phyloP scores from a whole-genome alignment of 2,797 vertebrate species.

The Dromococcyx pavoninus region DNA sequence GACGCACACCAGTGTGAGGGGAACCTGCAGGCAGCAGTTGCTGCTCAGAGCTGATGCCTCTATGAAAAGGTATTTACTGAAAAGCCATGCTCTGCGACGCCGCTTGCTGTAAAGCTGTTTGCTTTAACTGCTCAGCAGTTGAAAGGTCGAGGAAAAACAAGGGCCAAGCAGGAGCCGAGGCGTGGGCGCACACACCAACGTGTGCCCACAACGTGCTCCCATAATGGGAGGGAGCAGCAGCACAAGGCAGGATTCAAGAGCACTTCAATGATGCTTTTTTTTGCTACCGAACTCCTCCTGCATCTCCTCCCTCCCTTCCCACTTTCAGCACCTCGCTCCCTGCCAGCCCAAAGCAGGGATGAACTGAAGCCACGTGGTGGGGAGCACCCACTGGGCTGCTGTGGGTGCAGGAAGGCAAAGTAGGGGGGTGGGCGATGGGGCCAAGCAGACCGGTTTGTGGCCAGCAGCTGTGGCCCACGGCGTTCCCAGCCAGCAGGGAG shows the following conservation, averaged over 20 bases:
- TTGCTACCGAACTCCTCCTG: not conserved
- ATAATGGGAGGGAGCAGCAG: accelerated
- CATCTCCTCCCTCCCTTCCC: not conserved
- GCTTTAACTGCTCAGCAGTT: not conserved
- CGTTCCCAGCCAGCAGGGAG: accelerated
- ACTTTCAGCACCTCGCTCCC: not conserved
- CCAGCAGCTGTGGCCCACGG: not conserved
- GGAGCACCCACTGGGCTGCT: not conserved
- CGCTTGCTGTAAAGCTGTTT: not conserved
- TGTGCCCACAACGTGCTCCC: accelerated
- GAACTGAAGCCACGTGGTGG: accelerated
- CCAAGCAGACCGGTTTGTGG: not conserved
- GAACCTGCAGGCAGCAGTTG: accelerated
- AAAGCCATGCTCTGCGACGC: not conserved
- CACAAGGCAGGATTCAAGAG: not conserved
- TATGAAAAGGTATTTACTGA: not conserved
- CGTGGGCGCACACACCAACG: accelerated
- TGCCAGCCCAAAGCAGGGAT: not conserved
- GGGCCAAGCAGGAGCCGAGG: not conserved
- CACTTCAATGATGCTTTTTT: not conserved
- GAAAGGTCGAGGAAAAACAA: not conserved
- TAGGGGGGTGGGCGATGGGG: not conserved
- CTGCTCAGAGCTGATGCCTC: not conserved
- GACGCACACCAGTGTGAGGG: accelerated
- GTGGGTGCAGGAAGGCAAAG: not conserved